Evolutionary conservation across 2,888 invertebrate species (phyloP).

Genomic region (Caradrina kadenii): DNA sequence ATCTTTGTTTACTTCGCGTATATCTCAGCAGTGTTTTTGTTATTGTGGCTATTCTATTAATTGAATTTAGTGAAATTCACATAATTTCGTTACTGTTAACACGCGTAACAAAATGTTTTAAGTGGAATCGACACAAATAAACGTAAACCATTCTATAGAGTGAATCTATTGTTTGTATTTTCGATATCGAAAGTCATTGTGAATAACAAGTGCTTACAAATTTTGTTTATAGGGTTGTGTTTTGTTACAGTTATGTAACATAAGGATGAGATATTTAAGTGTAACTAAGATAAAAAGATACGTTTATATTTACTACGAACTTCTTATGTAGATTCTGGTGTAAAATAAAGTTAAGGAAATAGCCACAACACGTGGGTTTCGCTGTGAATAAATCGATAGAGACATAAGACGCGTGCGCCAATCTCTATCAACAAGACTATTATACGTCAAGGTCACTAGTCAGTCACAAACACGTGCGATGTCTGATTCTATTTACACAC

Average conservation of each 20-base stretch:
- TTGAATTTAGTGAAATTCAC: conserved; percentile 52
- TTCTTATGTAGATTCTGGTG: conserved; percentile 57
- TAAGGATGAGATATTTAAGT: conserved; percentile 71
- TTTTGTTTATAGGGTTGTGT: conserved; percentile 77
- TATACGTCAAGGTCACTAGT: conserved; percentile 88
- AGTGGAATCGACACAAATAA: conserved; percentile 35
- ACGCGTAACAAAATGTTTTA: conserved; percentile 30
- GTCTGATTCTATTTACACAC: conserved; percentile 92
- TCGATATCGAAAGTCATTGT: conserved; percentile 87
- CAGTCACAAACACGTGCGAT: conserved; percentile 90
- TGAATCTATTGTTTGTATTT: conserved; percentile 70
- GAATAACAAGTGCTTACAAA: conserved; percentile 80
- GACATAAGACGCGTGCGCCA: conserved; percentile 87
- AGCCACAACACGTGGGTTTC: conserved; percentile 85
- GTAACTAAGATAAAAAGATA: conserved; percentile 48
- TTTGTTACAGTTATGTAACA: conserved; percentile 85
- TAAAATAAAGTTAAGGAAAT: conserved; percentile 76
- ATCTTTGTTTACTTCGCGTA: conserved; percentile 90
- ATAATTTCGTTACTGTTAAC: conserved; percentile 27
- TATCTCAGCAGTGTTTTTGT: conserved; percentile 87
- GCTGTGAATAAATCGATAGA: conserved; percentile 86
- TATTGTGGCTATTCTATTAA: conserved; percentile 76
- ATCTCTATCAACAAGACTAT: conserved; percentile 88
- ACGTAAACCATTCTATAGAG: conserved; percentile 33
- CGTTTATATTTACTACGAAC: conserved; percentile 22